phyloP scores from a whole-genome alignment of 2,888 invertebrate species.

The Leucania comma region DNA sequence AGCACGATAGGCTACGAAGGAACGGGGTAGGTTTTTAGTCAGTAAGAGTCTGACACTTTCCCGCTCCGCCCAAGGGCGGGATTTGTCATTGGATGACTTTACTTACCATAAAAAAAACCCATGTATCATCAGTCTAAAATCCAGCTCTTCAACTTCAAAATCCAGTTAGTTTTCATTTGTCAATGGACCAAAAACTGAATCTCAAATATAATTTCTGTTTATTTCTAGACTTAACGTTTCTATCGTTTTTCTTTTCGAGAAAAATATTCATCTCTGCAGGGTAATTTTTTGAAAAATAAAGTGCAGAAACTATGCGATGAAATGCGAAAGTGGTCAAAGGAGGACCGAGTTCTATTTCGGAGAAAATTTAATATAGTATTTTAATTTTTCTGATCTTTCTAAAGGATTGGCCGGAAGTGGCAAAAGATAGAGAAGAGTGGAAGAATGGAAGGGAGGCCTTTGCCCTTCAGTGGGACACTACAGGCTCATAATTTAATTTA shows the following conservation, averaged over 20 bases:
- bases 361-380: slow-evolving; percentile 32
- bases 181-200: background rate
- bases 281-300: slow-evolving; percentile 21
- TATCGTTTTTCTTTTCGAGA: background rate
- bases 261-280: background rate
- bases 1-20: no score
- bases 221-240: background rate
- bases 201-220: slow-evolving; percentile 5
- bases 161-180: background rate
- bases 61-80: no score
- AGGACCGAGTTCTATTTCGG: slow-evolving; percentile 18
- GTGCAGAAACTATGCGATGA: slow-evolving; percentile 1
- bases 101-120: no score
- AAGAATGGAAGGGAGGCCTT: no score
- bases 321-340: slow-evolving; percentile 17
- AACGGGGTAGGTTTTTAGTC: no score
- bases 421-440: no score
- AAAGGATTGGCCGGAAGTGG: no score
- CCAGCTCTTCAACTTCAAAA: background rate
- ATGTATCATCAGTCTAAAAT: background rate
- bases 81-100: no score
- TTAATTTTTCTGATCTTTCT: no score
- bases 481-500: no score
- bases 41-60: no score
- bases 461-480: no score